phyloP scores from a whole-genome alignment of 1,140 invertebrate species.

The Anoplolepis gracilipes region DNA sequence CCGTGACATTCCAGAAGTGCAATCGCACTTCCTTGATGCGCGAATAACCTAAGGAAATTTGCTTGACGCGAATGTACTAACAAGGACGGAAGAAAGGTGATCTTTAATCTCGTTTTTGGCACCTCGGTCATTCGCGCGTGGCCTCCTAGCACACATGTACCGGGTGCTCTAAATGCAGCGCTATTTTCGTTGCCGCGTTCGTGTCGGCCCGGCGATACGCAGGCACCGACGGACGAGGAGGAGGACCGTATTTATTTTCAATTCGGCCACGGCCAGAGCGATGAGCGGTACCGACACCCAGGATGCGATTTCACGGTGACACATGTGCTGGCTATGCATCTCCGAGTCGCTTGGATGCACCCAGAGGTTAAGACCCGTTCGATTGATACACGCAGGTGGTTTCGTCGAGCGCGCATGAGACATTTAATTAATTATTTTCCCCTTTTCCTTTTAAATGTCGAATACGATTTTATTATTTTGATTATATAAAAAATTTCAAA shows the following conservation, averaged over 20 bases:
- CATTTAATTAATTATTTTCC: not conserved
- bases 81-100: conserved; percentile 76
- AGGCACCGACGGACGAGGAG: conserved; percentile 34
- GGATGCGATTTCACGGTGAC: conserved; percentile 35
- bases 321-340: conserved; percentile 8
- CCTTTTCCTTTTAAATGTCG: not conserved
- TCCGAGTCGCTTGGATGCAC: not conserved
- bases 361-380: conserved; percentile 2
- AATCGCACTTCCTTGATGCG: not conserved
- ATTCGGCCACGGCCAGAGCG: conserved; percentile 84
- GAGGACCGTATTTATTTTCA: conserved; percentile 83
- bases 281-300: conserved; percentile 40
- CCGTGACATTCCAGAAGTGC: conserved; percentile 25
- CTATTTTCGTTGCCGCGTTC: conserved; percentile 79
- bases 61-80: conserved; percentile 50
- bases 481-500: not conserved
- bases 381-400: not conserved
- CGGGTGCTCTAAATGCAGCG: conserved; percentile 82
- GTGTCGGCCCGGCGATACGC: conserved; percentile 56
- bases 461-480: not conserved
- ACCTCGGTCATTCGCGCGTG: conserved; percentile 74
- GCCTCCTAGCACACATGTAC: conserved; percentile 76
- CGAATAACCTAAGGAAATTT: not conserved
- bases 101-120: conserved; percentile 80
- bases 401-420: not conserved